Conservation (phyloP, 2,888 invertebrate species). For the Sussaba pulchella region DNA sequence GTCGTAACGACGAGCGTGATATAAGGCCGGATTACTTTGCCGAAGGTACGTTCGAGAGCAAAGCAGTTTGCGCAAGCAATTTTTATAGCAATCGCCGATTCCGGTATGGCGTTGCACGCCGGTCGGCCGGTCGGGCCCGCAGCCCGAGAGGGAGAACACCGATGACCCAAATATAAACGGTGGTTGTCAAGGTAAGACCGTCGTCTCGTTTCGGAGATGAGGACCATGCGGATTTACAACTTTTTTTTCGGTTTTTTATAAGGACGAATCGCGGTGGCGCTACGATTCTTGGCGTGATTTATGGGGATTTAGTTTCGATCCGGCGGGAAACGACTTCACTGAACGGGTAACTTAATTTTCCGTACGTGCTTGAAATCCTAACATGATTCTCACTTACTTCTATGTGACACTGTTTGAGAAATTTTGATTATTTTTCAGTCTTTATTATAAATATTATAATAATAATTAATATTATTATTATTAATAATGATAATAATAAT, state of each 20-base stretch:
- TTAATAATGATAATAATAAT: no score
- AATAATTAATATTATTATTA: no score
- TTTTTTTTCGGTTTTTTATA: constrained; percentile 30
- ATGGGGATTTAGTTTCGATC: constrained; percentile 33
- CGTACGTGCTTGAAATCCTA: constrained; percentile 28
- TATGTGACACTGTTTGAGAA: background rate
- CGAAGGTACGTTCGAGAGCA: constrained; percentile 67
- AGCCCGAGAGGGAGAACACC: constrained; percentile 53
- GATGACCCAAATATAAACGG: constrained; percentile 75
- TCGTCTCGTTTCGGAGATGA: constrained; percentile 58
- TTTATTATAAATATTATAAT: no score
- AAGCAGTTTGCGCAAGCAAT: constrained; percentile 71
- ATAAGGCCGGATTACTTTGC: constrained; percentile 69
- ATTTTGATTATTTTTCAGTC: no score
- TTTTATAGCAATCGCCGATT: constrained; percentile 71
- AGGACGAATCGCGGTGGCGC: constrained; percentile 34
- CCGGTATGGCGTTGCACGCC: constrained; percentile 71
- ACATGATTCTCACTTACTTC: background rate
- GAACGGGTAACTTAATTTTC: constrained; percentile 24
- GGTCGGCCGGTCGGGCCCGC: constrained; percentile 38
- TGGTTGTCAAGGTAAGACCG: constrained; percentile 73
- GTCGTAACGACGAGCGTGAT: constrained; percentile 66
- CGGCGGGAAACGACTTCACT: constrained; percentile 16
- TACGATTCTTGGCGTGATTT: constrained; percentile 19
- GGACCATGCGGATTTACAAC: constrained; percentile 63